Base-by-base conservation (phyloP, 2,113 vertebrate species). In the Campylomormyrus numenius region DNA sequence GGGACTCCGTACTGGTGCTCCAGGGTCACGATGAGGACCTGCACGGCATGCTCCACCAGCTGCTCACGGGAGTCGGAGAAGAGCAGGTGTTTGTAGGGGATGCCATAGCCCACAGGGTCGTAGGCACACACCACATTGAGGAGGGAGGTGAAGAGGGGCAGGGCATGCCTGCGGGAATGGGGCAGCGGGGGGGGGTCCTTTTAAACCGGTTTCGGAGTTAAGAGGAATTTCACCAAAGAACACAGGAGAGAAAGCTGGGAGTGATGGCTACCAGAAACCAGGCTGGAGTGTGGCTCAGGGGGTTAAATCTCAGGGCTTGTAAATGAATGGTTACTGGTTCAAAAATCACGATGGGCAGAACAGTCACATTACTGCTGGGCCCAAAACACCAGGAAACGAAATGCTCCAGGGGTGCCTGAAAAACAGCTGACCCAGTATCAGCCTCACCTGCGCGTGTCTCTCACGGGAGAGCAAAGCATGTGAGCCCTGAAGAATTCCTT, bases 31-130 rank as follows among this genome's bases (percentile, higher is more conserved):
- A 99, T 99, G 89, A 99, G 97, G 92, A 99, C 97, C 93, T 99
- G 98, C 3, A 97, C 97, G 0, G 98, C 98, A 93, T 97, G 97
- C 94, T 99, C 98, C 93, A 99, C 98, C 93, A 99, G 95, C 0
- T 98, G 98, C 93, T 99, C 98, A 0, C 98, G 97, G 93, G 97
- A 98, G 96, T 99, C 98, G 0, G 98, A 97, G 94, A 99, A 99
- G 2, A 99, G 96, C 93, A 99, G 95, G 94, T 99, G 98, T 91
- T 99, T 99, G 96, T 99, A 99, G 1, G 98, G 98, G 92, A 99
- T 98, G 90, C 98, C 98, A 0, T 98, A 99, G 90, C 98, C 98
- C 95, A 99, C 98, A 0, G 98, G 98, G 92, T 99, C 98, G 0
- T 99, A 99, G 90, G 98, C 98, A 90, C 97, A 98, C 92, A 99